phyloP scores from a whole-genome alignment of 2,797 vertebrate species.

The Gallinago nigripennis region DNA sequence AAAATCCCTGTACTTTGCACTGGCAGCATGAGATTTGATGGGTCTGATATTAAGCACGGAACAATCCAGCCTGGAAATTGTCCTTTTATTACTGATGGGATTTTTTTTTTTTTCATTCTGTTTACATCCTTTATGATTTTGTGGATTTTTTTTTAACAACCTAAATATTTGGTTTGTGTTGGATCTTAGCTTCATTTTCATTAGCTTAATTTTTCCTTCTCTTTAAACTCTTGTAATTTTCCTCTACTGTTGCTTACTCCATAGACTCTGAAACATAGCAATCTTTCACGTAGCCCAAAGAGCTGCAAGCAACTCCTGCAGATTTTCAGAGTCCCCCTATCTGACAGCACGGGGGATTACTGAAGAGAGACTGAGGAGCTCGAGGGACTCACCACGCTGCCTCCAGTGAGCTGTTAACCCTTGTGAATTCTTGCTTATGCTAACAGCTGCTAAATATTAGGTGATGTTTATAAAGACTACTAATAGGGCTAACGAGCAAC shows the following conservation, averaged over 20 bases:
- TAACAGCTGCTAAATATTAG: background rate
- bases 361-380: background rate
- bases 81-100: background rate
- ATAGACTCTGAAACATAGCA: background rate
- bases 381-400: background rate
- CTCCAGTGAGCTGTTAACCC: background rate
- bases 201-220: background rate
- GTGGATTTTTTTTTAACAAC: background rate
- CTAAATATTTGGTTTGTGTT: background rate
- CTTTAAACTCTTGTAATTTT: background rate
- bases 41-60: background rate
- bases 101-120: background rate
- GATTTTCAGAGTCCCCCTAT: background rate
- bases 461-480: background rate
- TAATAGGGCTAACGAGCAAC: background rate
- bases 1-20: background rate
- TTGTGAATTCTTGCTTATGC: background rate
- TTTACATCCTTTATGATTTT: background rate
- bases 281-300: background rate
- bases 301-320: background rate
- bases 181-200: background rate
- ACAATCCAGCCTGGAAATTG: background rate
- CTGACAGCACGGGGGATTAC: background rate
- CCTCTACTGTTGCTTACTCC: background rate
- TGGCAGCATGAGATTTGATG: background rate